Percentiles rank a stretch among this genome's conserved stretches.
Evolutionary conservation across 2,113 vertebrate species (phyloP).

Genomic region (Platysteira castanea): DNA sequence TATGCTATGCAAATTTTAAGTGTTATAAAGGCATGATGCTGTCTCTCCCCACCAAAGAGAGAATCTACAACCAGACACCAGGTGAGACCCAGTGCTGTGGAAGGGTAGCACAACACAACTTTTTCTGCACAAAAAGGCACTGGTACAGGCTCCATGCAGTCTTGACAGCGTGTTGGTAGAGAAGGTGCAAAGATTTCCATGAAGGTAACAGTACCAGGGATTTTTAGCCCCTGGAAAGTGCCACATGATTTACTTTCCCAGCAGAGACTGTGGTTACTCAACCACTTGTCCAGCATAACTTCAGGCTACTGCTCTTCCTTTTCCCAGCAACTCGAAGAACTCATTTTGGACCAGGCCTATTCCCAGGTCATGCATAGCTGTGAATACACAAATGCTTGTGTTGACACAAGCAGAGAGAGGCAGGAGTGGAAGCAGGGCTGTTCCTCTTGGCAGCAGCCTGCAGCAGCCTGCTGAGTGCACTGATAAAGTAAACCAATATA

Average conservation of each 20-base stretch:
- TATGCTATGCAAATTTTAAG: background rate
- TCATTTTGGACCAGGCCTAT: background rate
- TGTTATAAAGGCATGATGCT: background rate
- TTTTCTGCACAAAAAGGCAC: background rate
- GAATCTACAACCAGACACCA: background rate
- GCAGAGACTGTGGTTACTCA: background rate
- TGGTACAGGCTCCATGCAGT: background rate
- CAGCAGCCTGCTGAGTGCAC: background rate
- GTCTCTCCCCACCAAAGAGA: background rate
- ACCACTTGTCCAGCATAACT: background rate
- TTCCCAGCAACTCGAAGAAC: background rate
- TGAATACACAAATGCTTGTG: background rate
- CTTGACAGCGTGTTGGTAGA: background rate
- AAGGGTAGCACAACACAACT: background rate
- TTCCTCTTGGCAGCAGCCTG: background rate
- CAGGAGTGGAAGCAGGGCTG: background rate
- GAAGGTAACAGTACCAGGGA: background rate
- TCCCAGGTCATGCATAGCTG: background rate
- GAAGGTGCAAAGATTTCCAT: background rate
- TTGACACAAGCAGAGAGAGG: background rate
- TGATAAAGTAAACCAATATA: background rate
- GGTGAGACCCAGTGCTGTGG: background rate
- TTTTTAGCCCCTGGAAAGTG: background rate
- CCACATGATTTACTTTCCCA: background rate
- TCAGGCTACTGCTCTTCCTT: background rate